phyloP scores from a whole-genome alignment of 92 coral and sea anemone species.

The Parazoanthus swiftii region DNA sequence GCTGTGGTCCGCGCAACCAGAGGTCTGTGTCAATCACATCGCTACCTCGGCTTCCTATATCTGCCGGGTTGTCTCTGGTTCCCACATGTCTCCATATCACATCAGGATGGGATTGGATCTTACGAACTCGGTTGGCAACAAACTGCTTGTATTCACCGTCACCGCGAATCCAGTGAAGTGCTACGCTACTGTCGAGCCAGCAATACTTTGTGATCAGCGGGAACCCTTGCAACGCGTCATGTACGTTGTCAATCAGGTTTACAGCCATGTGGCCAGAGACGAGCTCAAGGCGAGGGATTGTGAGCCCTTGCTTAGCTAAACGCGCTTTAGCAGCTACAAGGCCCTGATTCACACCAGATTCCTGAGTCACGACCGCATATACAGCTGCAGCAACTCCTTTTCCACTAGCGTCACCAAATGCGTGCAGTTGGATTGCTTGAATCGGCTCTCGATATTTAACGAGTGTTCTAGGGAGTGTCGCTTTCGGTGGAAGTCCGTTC shows the following conservation, averaged over 20 bases:
- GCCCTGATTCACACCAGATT: constrained; percentile 29
- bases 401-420: constrained; percentile 22
- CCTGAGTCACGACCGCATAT: constrained; percentile 7
- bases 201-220: constrained; percentile 42
- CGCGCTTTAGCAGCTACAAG: constrained; percentile 45
- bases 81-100: constrained; percentile 51
- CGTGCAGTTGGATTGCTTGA: constrained; percentile 11
- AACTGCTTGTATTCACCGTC: constrained; percentile 52
- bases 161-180: constrained; percentile 52
- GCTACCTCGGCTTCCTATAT: constrained; percentile 46
- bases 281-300: constrained; percentile 42
- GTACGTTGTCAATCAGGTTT: constrained; percentile 38
- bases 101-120: constrained; percentile 40
- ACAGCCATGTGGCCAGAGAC: constrained; percentile 48
- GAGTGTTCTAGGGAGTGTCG: constrained; percentile 14
- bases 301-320: constrained; percentile 44
- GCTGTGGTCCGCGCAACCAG: constrained; percentile 55
- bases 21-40: constrained; percentile 20
- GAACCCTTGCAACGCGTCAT: constrained; percentile 33
- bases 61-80: constrained; percentile 56
- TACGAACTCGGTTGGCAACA: constrained; percentile 52
- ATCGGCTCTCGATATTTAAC: constrained; percentile 29
- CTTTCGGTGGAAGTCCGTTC: constrained; percentile 13
- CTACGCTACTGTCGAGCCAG: constrained; percentile 50
- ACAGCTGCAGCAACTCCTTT: background rate